Conservation (phyloP, 1,140 invertebrate species). For the Achroia grisella region DNA sequence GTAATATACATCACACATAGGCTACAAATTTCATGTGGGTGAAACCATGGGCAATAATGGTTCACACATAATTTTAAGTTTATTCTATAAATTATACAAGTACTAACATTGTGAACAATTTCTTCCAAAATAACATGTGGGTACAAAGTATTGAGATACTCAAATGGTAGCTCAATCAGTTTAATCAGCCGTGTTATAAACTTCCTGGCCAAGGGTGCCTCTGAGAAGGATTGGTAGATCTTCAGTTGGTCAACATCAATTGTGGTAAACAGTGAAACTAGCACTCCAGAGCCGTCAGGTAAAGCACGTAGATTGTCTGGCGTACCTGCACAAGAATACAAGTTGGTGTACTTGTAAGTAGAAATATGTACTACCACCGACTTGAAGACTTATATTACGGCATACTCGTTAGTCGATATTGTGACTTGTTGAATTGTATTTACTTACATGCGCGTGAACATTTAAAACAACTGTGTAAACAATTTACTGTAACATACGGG, state of each 20-base stretch:
- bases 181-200: constrained; percentile 73
- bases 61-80: constrained; percentile 1
- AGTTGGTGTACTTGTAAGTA: background rate
- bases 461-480: too few species aligned
- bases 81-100: constrained; percentile 8
- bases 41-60: too few species aligned
- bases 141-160: constrained; percentile 73
- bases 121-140: constrained; percentile 75
- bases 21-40: too few species aligned
- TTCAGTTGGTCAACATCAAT: constrained; percentile 72
- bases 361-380: too few species aligned
- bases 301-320: constrained; percentile 85
- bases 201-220: constrained; percentile 77
- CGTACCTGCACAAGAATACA: constrained; percentile 42
- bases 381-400: too few species aligned
- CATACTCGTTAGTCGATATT: too few species aligned
- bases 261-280: constrained; percentile 75
- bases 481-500: too few species aligned
- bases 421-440: too few species aligned
- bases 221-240: constrained; percentile 64
- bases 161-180: constrained; percentile 76
- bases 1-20: too few species aligned
- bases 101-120: constrained; percentile 73
- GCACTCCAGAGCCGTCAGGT: constrained; percentile 80
- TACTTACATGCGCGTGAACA: too few species aligned